A percentile compares a stretch with the other conserved stretches of the same genome.
Evolutionary conservation across 1,140 invertebrate species (phyloP).

Genomic region (Zelostemma sp.): DNA sequence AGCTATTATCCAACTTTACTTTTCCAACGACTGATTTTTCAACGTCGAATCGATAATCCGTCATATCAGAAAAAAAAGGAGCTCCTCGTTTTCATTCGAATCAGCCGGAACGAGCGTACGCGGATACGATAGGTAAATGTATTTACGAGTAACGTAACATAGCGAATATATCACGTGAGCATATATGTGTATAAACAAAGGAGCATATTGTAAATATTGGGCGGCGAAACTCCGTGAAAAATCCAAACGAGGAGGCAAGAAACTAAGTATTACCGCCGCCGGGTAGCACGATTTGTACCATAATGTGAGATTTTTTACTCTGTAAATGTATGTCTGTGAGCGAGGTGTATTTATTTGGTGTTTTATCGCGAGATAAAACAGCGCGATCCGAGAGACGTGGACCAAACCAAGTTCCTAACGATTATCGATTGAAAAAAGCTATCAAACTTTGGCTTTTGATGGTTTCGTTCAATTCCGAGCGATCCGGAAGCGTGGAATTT

Average conservation of each 20-base stretch:
- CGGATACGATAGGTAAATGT: constrained; percentile 45
- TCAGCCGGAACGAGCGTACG: not conserved
- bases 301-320: constrained; percentile 50
- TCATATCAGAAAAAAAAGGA: constrained; percentile 2
- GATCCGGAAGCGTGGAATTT: no score
- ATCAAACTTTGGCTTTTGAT: constrained; percentile 2
- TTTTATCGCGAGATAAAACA: constrained; percentile 7
- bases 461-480: not conserved
- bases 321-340: constrained; percentile 12
- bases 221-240: constrained; percentile 19
- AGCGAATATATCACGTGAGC: constrained; percentile 32
- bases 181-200: constrained; percentile 47
- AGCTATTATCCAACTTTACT: constrained; percentile 33
- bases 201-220: constrained; percentile 59
- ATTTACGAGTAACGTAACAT: constrained; percentile 46
- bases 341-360: constrained; percentile 36
- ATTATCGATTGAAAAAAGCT: constrained; percentile 14
- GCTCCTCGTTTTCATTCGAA: constrained; percentile 4
- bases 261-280: constrained; percentile 20
- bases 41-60: not conserved
- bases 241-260: not conserved
- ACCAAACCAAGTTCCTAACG: constrained; percentile 54
- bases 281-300: constrained; percentile 50
- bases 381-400: constrained; percentile 52
- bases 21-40: constrained; percentile 17